These are phyloP conservation scores for Cygnus olor DNA, from an alignment of 2,797 vertebrate genomes.

Conservation along the genomic window DNA sequence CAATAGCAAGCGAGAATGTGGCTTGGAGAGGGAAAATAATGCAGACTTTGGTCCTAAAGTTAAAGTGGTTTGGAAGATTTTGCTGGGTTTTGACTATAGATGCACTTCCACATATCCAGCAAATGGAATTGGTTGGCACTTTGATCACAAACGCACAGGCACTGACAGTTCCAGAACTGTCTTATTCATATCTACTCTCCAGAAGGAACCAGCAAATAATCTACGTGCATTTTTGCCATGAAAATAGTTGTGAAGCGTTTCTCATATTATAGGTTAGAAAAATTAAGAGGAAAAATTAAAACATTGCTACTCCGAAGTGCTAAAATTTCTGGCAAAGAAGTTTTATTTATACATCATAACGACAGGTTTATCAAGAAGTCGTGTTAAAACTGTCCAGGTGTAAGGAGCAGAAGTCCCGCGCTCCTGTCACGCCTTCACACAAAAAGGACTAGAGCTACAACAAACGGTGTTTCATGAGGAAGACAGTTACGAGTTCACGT, in stretches of 20 bases:
- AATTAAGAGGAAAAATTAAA: background rate
- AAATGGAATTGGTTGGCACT: background rate
- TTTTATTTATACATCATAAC: background rate
- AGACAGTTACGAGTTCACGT: background rate
- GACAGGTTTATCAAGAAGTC: background rate
- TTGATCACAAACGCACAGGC: background rate
- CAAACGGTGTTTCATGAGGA: background rate
- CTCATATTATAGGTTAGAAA: background rate
- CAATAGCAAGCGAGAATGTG: background rate
- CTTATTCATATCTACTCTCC: background rate
- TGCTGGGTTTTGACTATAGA: background rate
- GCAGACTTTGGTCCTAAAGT: background rate
- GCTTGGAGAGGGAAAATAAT: background rate
- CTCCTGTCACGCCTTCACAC: background rate
- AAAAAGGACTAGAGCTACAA: background rate
- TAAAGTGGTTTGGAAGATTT: background rate
- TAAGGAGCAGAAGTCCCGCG: background rate
- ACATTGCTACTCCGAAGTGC: background rate
- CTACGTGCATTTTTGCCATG: background rate
- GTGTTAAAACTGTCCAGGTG: background rate
- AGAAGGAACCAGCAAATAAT: background rate
- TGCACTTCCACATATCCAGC: background rate
- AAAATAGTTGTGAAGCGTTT: constrained; percentile 17
- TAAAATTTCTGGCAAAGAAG: background rate
- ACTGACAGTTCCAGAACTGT: background rate